Base-by-base conservation (phyloP, 2,797 vertebrate genomes). In the Enteromius thamalakanensis region DNA sequence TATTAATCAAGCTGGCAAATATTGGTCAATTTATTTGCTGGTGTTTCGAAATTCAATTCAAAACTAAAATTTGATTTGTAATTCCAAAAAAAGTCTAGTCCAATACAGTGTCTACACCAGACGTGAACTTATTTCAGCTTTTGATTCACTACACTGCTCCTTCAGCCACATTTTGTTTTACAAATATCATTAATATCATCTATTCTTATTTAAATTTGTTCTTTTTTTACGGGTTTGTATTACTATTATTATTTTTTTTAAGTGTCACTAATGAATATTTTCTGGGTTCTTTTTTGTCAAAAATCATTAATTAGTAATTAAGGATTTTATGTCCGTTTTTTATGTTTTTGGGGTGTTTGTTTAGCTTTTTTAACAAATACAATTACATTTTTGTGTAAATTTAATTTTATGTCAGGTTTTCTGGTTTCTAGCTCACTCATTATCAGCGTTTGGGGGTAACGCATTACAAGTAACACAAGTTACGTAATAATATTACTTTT, bases 1-100 rank as follows among this genome's bases (percentile, higher is more conserved):
- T 71, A 64, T 84, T 75, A n/a, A 88, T 89, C 77, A 87, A 53
- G 53, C 80, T 80, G 84, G 86, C 76, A 75, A 71, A 62, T 72
- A 74, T 76, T 58, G 53, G 51, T 82, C 29, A 10, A 51, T 69
- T 77, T 37, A 78, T 71, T 45, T 71, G 72, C 70, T 32, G 14
- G 23, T 51, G 70, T 75, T 82, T 62, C 53, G 37, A 45, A 64
- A 72, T 64, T 47, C 3, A 15, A 69, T 71, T 3, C 3, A 29
- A 67, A 51, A 51, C 6, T 29, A 19, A 29, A 34, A 75, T 55
- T 53, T 8, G n/a, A 62, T 76, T 21, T 17, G n/a, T 23, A 62
- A 76, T 45, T 14, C 37, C 37, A 40, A 3, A 77, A 34, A 34
- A 74, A 14, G 40, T 75, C 17, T 21, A 58, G 12, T n/a, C 32